phyloP scores from a whole-genome alignment of 2,797 vertebrate species.

The Myioborus miniatus region DNA sequence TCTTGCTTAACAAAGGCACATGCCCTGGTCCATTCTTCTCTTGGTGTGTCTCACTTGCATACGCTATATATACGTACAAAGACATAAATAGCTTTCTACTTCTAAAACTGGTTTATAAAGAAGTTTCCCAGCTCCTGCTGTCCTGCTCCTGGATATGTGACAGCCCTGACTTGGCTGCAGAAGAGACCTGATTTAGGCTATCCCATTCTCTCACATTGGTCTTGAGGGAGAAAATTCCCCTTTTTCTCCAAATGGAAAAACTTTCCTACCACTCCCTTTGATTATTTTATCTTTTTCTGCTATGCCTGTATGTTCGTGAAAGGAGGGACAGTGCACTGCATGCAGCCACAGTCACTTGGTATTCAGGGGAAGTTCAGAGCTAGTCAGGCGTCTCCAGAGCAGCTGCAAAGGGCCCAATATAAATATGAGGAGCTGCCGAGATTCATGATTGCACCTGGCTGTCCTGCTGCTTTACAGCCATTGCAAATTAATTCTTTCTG shows the following conservation, averaged over 20 bases:
- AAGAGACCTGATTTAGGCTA: not conserved
- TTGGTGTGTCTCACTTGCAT: not conserved
- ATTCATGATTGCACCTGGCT: conserved; percentile 67
- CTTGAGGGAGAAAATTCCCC: not conserved
- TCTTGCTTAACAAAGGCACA: accelerated
- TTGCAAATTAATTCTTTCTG: conserved; percentile 66
- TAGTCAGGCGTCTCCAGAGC: conserved; percentile 61
- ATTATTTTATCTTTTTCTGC: conserved; percentile 5
- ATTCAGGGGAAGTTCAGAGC: conserved; percentile 58
- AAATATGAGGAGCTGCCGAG: conserved; percentile 57
- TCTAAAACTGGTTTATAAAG: not conserved
- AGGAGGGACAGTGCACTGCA: not conserved
- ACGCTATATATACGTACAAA: not conserved
- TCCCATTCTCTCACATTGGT: not conserved
- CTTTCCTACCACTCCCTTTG: not conserved
- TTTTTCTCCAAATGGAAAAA: not conserved
- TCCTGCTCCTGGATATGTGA: not conserved
- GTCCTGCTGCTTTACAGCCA: conserved; percentile 61
- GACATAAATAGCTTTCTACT: not conserved
- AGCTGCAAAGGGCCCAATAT: conserved; percentile 63
- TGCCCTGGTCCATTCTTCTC: not conserved
- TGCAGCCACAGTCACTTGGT: conserved; percentile 45
- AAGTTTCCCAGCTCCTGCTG: not conserved
- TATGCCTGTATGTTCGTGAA: not conserved
- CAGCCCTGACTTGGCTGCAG: not conserved